Evolutionary conservation across 2,797 vertebrate species (phyloP), one percentile per base, ranked within the genome.

Genomic region (Pangasius krempfi): DNA sequence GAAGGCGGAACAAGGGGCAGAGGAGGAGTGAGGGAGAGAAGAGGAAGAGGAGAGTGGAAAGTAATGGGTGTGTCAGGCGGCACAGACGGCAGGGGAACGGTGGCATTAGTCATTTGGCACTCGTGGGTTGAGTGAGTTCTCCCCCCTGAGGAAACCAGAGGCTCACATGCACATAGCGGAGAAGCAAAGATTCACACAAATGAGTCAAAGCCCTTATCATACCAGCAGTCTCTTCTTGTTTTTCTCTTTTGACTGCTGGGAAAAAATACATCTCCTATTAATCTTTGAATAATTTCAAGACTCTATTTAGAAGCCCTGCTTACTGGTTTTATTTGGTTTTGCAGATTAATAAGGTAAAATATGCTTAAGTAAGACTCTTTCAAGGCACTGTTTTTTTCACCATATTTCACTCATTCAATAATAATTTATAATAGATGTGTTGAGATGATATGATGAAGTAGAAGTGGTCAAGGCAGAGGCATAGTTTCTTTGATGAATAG

Each of bases 51-150:
- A 87, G 73, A 47, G 81, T 89, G 80, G 78, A 90, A 92, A 92
- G 88, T 91, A 93, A 92, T 91, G 91, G 92, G 88, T 68, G 87
- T 92, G 90, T 93, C 89, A 92, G 88, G 73, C 78, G 60, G 87
- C 85, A 85, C 91, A 91, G 91, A 89, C 87, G 37, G 89, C 82
- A 84, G 79, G 89, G 92, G 88, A 87, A 90, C 85, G 86, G 89
- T 89, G 90, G 87, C 84, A 92, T 93, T 92, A 93, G 88, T 90
- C 92, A 92, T 91, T 89, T 58, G 80, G 91, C 80, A 81, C 90
- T 91, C 76, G 88, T 88, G 90, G 89, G 90, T 92, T 92, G 91
- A 92, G 88, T 91, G 90, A 92, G 87, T 91, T 86, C 89, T 85
- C 84, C 90, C 90, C 90, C 88, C 85, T 79, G 88, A 90, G 91